Evolutionary conservation across 2,113 vertebrate genomes (phyloP), one percentile per base, ranked within the genome.

Genomic region (Erythrocercus mccallii): DNA sequence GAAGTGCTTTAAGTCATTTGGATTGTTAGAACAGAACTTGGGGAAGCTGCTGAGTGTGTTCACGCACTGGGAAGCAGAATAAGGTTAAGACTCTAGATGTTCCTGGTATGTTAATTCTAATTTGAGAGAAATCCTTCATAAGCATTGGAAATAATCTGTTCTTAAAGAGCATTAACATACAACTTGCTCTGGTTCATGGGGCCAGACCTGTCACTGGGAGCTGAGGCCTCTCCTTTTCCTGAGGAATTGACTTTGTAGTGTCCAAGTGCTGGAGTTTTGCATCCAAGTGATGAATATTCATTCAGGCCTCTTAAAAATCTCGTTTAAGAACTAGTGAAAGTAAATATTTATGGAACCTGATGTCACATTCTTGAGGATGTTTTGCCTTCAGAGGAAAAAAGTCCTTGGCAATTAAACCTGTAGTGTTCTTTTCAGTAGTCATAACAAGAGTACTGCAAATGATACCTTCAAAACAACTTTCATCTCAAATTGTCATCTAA

Each of bases 391-490:
- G 72, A 83, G 83, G 79, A 57, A 57, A 21, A 8, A 38, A 62
- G 20, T 88, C 64, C 65, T 35, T 58, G 73, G 78, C 82, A 85
- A 62, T 90, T 77, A 94, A 85, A 56, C 30, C 24, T 33, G 27
- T 24, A 56, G 76, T 65, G 27, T 45, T 90, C 78, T 91, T 76
- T 82, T 62, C 71, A 64, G 38, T 25, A 70, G 79, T 70, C 65
- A 66, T 64, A 71, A 64, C 69, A 57, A 40, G 62, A 73, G 68
- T 21, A 1, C 71, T 70, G 71, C 76, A 95, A 92, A 77, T 88
- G 85, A 60, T 92, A 48, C 62, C 82, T 92, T 76, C 54, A 9
- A 31, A 92, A 91, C 40, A 83, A 22, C 93, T 96, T 92, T 83
- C 50, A 90, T 93, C 79, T 86, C 58, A 56, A 86, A 80, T 62